These are phyloP conservation scores for Laticauda laticaudata DNA, from an alignment of 2,113 vertebrate genomes.

Conservation along the genomic window DNA sequence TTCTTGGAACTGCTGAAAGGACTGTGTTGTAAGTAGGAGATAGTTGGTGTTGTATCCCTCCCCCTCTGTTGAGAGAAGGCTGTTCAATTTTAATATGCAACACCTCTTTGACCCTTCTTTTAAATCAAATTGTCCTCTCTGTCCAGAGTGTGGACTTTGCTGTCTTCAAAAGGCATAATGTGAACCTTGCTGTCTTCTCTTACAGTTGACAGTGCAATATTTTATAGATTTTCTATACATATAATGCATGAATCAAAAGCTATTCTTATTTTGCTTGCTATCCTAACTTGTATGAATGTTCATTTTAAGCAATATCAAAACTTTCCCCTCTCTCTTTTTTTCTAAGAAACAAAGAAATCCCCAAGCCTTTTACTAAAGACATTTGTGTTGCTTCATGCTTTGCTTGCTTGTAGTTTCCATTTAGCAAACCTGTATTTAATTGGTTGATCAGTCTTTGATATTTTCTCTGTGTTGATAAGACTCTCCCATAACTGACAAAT, in stretches of 20 bases:
- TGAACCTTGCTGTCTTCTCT: not conserved
- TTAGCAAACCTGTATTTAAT: not conserved
- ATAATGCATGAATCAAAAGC: not conserved
- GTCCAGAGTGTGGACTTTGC: not conserved
- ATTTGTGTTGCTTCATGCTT: not conserved
- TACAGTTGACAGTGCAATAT: not conserved
- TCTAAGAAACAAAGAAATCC: not conserved
- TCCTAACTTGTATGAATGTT: not conserved
- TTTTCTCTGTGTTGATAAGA: not conserved
- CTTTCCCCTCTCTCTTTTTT: not conserved
- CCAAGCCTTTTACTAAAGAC: not conserved
- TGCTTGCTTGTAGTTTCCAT: not conserved
- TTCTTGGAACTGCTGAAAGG: not conserved
- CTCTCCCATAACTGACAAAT: not conserved
- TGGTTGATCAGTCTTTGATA: not conserved
- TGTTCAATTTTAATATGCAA: not conserved
- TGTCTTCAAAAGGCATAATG: not conserved
- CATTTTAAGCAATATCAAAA: not conserved
- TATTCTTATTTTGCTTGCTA: not conserved
- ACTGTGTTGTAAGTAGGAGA: not conserved
- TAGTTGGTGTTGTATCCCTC: not conserved
- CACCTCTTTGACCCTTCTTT: not conserved
- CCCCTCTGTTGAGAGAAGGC: not conserved
- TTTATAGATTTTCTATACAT: not conserved
- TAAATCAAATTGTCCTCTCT: not conserved